phyloP scores from a whole-genome alignment of 2,113 vertebrate species.

The Bos javanicus region DNA sequence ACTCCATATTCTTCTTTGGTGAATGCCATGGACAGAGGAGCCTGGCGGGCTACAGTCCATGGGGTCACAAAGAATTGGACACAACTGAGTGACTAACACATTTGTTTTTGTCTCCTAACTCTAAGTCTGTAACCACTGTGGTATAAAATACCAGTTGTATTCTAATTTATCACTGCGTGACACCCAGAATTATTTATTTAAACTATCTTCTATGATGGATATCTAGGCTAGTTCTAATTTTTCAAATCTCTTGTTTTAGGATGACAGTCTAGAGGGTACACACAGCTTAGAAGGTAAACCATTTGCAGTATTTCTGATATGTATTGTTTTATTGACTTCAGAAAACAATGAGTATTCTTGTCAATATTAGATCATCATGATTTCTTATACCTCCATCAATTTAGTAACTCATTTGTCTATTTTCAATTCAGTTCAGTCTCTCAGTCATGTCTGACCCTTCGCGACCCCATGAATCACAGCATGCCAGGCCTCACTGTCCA shows the following conservation, averaged over 20 bases:
- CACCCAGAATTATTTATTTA: background rate
- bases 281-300: background rate
- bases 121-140: background rate
- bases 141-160: background rate
- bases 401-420: background rate
- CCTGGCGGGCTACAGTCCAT: accelerated
- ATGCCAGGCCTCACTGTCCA: background rate
- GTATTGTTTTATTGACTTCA: background rate
- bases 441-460: background rate
- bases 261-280: background rate
- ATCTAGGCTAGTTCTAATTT: background rate
- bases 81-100: background rate
- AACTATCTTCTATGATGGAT: background rate
- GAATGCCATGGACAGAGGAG: background rate
- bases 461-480: background rate
- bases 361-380: background rate
- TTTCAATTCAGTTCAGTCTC: background rate
- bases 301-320: background rate
- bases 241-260: background rate
- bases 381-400: background rate
- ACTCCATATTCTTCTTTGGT: background rate
- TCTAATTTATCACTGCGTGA: background rate
- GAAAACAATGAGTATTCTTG: background rate
- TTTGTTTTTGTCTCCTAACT: background rate
- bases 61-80: background rate